Evolutionary conservation across 1,140 invertebrate genomes (phyloP).

Genomic region (Trichoplusia ni): DNA sequence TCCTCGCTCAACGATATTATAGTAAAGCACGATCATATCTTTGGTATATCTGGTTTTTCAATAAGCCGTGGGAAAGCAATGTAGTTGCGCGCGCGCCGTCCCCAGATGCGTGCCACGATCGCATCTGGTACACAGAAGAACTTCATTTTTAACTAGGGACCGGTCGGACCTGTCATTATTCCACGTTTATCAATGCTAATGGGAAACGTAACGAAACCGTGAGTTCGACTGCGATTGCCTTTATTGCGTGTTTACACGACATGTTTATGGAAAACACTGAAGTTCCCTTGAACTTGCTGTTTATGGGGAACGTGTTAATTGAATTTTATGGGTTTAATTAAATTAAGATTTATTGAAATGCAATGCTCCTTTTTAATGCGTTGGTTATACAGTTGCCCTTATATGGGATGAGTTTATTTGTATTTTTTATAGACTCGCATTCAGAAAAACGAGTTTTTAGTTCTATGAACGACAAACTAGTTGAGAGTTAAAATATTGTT

Average conservation of each 20-base stretch:
- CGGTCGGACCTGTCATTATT: slow-evolving; percentile 49
- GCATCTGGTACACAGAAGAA: slow-evolving; percentile 52
- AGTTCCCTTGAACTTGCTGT: slow-evolving; percentile 8
- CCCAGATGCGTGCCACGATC: slow-evolving; percentile 42
- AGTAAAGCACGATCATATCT: slow-evolving; percentile 39
- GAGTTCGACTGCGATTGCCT: slow-evolving; percentile 34
- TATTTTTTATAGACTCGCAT: too few relatives aligned
- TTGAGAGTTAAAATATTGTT: too few relatives aligned
- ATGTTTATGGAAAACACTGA: slow-evolving; percentile 41
- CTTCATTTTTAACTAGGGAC: slow-evolving; percentile 55
- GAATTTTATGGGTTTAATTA: slow-evolving; percentile 8
- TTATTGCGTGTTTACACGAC: slow-evolving; percentile 43
- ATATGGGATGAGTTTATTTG: not conserved
- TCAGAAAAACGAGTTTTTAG: too few relatives aligned
- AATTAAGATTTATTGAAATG: not conserved
- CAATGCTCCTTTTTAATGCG: not conserved
- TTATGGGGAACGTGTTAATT: not conserved
- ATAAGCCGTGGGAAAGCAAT: slow-evolving; percentile 66
- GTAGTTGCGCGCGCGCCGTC: slow-evolving; percentile 24
- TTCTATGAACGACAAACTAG: too few relatives aligned
- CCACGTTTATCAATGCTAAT: slow-evolving; percentile 47
- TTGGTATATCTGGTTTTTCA: slow-evolving; percentile 53
- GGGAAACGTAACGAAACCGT: slow-evolving; percentile 32
- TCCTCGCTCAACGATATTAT: slow-evolving; percentile 42
- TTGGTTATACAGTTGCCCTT: not conserved